A percentile compares a stretch with the other conserved stretches of the same genome.
phyloP scores from a whole-genome alignment of 2,888 invertebrate species.

The Caenorhabditis plicata region DNA sequence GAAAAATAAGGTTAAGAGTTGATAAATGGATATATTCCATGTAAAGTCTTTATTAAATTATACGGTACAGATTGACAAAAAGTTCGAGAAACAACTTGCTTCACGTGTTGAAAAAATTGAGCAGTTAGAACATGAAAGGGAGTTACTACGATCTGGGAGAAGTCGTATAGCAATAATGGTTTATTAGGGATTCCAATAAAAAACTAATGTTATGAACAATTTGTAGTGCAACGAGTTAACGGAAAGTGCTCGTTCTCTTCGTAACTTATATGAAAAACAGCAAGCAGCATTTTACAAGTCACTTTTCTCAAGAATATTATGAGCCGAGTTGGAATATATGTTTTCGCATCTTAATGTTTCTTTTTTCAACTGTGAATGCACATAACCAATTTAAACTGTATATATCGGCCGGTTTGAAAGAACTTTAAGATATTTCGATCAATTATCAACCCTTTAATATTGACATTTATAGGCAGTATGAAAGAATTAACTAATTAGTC shows the following conservation, averaged over 20 bases:
- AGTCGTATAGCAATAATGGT: slow-evolving; percentile 29
- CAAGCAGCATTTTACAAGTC: slow-evolving; percentile 12
- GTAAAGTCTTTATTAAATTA: background rate
- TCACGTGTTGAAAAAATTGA: slow-evolving; percentile 9
- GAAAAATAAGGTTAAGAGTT: slow-evolving; percentile 28
- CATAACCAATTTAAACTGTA: too few species aligned
- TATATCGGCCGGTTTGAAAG: too few species aligned
- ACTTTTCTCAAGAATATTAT: slow-evolving; percentile 5
- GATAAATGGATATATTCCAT: too few species aligned
- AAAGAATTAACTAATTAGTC: too few species aligned
- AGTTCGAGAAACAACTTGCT: slow-evolving; percentile 10
- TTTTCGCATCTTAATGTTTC: too few species aligned
- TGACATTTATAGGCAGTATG: too few species aligned
- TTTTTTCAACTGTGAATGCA: too few species aligned
- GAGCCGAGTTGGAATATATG: too few species aligned
- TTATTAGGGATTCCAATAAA: background rate
- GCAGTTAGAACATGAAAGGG: slow-evolving; percentile 11
- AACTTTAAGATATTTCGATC: too few species aligned
- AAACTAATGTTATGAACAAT: too few species aligned
- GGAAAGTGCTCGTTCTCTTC: slow-evolving; percentile 16
- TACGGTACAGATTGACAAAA: slow-evolving; percentile 24
- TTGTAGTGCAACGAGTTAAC: slow-evolving; percentile 31
- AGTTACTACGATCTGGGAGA: slow-evolving; percentile 17
- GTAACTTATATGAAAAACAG: slow-evolving; percentile 19
- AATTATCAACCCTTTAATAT: too few species aligned